Conservation (phyloP, 2,888 invertebrate genomes). For the Odontocerum albicorne region DNA sequence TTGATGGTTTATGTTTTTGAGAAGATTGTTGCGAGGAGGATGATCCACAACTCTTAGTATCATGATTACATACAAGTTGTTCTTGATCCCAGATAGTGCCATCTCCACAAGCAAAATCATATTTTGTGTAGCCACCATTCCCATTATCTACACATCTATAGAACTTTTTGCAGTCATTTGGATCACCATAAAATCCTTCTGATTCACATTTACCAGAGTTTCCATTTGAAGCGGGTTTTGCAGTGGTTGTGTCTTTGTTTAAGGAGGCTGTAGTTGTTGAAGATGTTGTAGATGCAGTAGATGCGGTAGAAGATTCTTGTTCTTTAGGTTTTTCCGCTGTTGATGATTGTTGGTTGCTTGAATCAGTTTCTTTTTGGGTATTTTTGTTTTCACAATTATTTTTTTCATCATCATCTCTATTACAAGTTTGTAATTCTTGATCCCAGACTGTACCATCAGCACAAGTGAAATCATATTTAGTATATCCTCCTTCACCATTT, state of each 20-base stretch:
- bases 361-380: background rate
- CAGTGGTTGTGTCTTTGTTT: too few relatives aligned
- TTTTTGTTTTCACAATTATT: background rate
- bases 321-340: too few relatives aligned
- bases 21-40: too few relatives aligned
- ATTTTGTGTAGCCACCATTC: slow-evolving; percentile 51
- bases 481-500: slow-evolving; percentile 49
- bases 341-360: too few relatives aligned
- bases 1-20: too few relatives aligned
- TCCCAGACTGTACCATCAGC: slow-evolving; percentile 64
- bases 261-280: too few relatives aligned
- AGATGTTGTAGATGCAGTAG: too few relatives aligned
- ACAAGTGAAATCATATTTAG: slow-evolving; percentile 58
- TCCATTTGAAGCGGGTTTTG: slow-evolving; percentile 36
- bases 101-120: slow-evolving; percentile 59
- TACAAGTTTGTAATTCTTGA: slow-evolving; percentile 52
- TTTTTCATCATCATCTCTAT: slow-evolving; percentile 56
- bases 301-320: too few relatives aligned
- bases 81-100: slow-evolving; percentile 63
- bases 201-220: slow-evolving; percentile 44
- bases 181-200: slow-evolving; percentile 53
- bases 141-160: slow-evolving; percentile 55
- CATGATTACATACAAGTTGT: slow-evolving; percentile 58
- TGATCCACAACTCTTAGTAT: slow-evolving; percentile 55
- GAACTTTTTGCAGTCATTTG: slow-evolving; percentile 54